Conservation (phyloP, 2,113 vertebrate species). For the Pterophyllum scalare region DNA sequence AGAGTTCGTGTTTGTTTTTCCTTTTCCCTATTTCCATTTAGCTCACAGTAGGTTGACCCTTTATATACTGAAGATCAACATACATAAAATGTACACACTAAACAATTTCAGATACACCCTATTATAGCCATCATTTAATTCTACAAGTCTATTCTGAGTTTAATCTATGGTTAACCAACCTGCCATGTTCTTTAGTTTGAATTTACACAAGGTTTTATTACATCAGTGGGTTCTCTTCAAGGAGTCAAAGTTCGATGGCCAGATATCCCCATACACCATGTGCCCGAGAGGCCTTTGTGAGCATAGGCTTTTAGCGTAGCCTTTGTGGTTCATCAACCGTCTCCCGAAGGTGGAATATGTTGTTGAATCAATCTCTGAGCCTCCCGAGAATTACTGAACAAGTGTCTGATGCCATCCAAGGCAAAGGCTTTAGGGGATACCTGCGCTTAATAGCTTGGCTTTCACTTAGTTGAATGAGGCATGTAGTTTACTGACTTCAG, state of each 20-base stretch:
- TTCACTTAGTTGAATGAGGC: neutral
- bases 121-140: neutral
- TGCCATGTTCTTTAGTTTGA: neutral
- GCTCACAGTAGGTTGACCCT: neutral
- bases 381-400: neutral
- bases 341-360: neutral
- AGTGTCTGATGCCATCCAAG: neutral
- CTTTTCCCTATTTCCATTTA: neutral
- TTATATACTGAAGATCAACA: no score
- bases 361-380: neutral
- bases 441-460: neutral
- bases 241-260: neutral
- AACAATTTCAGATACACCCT: neutral
- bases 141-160: neutral
- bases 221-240: neutral
- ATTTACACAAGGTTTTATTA: neutral
- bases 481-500: neutral
- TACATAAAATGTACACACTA: neutral
- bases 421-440: neutral
- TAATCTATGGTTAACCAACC: neutral
- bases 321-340: neutral
- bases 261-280: neutral
- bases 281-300: neutral
- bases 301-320: neutral
- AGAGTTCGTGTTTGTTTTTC: neutral